Evolutionary conservation across 1,140 invertebrate genomes (phyloP), one percentile per base, ranked within the genome.

Genomic region (Plectrocnemia conspersa): DNA sequence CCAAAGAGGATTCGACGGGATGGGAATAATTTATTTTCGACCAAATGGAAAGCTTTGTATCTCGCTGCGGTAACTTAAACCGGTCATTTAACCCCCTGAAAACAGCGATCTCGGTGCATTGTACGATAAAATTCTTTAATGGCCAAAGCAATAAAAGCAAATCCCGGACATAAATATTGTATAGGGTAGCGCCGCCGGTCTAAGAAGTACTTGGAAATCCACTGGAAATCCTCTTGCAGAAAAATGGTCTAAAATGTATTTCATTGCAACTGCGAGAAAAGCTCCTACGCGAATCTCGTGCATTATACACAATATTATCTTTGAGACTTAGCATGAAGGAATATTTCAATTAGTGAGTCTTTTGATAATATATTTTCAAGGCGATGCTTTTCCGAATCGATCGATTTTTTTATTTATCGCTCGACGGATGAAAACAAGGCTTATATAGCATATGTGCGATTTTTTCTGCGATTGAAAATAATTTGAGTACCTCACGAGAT

Each of bases 371-470:
- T n/a, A n/a, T n/a, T n/a, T n/a, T 45, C 23, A 25, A 9, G 24
- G 9, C 15, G 42, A 25, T 16, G 16, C 15, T 50, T 50, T 59
- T 59, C 58, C 54, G 50, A 47, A 15, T 56, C 58, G 54, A n/a
- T n/a, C n/a, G n/a, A n/a, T n/a, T n/a, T n/a, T n/a, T 56, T 60
- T 60, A 56, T 60, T 60, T 60, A 60, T 60, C 56, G 58, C 53
- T 46, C 13, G 49, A 35, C 24, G 41, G 49, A 53, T 47, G 58
- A 52, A 47, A 56, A 55, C 27, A 52, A 13, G 44, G 16, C n/a
- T n/a, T n/a, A n/a, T n/a, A n/a, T n/a, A n/a, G n/a, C n/a, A n/a
- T n/a, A 45, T 16, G 44, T 6, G 42, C 21, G 22, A 52, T 57
- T 52, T 52, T 11, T 42, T 41, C 21, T 42, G n/a, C n/a, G n/a